Evolutionary conservation across 1,140 invertebrate genomes (phyloP).

Genomic region (Pollicipes pollicipes): DNA sequence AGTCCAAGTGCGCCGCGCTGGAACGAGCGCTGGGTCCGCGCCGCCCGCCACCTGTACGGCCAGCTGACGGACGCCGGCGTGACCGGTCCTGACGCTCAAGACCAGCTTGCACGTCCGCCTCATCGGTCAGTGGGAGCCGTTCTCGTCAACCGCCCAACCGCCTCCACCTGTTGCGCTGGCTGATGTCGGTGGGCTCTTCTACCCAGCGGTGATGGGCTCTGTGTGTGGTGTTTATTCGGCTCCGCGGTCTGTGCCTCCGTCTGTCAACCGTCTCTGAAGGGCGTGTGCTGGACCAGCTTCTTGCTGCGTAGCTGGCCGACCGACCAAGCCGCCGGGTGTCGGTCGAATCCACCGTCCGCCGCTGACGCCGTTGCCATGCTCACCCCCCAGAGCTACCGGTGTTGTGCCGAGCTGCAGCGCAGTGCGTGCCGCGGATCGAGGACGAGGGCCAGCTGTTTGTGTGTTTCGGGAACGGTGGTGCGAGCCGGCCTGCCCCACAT

Average conservation of each 20-base stretch:
- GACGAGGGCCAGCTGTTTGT: constrained; percentile 46
- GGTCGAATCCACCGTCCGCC: too few species aligned
- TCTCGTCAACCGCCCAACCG: constrained; percentile 28
- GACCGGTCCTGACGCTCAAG: constrained; percentile 35
- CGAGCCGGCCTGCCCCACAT: constrained; percentile 53
- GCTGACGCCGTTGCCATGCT: too few species aligned
- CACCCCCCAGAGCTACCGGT: constrained; percentile 29
- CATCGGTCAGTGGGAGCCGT: constrained; percentile 24
- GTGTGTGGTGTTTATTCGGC: too few species aligned
- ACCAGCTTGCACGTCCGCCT: constrained; percentile 43
- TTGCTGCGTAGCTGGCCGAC: too few species aligned
- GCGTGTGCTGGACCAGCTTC: too few species aligned
- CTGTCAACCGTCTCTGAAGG: too few species aligned
- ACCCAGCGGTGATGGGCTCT: too few species aligned
- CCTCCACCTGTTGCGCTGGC: too few species aligned
- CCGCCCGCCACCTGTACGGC: constrained; percentile 28
- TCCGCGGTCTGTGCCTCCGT: not conserved
- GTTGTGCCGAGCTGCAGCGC: constrained; percentile 38
- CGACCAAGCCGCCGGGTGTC: too few species aligned
- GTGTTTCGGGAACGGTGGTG: constrained; percentile 48
- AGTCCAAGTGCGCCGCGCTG: constrained; percentile 34
- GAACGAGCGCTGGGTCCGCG: constrained; percentile 39
- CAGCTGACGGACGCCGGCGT: constrained; percentile 31
- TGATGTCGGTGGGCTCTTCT: too few species aligned
- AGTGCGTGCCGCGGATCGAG: constrained; percentile 41